Conservation (phyloP, 92 coral and sea anemone species). For the Actinernus sp. region DNA sequence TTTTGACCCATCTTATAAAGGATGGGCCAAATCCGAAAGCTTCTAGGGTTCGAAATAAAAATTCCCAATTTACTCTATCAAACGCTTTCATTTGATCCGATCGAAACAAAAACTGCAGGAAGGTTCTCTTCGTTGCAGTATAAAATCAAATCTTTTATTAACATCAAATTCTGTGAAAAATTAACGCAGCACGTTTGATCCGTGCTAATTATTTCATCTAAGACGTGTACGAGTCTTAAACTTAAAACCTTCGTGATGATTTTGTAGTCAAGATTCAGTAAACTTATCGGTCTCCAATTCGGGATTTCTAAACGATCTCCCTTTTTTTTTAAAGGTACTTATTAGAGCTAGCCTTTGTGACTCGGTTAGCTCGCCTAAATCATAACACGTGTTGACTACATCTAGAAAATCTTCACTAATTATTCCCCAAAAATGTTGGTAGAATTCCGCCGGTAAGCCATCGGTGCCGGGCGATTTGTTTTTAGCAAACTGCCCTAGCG, state of each 20-base stretch:
- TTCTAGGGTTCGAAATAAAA: constrained; percentile 3
- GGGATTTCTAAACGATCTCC: background rate
- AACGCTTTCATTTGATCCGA: too few species aligned
- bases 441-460: background rate
- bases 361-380: background rate
- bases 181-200: constrained; percentile 20
- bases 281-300: background rate
- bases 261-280: too few species aligned
- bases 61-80: constrained; percentile 1
- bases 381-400: background rate
- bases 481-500: too few species aligned
- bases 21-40: constrained; percentile 34
- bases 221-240: too few species aligned
- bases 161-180: background rate
- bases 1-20: constrained; percentile 19
- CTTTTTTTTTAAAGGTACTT: background rate
- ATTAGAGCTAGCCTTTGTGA: background rate
- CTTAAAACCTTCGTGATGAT: too few species aligned
- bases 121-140: too few species aligned
- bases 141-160: too few species aligned
- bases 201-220: background rate
- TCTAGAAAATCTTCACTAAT: background rate
- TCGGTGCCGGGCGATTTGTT: constrained; percentile 12
- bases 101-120: too few species aligned
- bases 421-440: background rate